A percentile compares a stretch with the other conserved stretches of the same genome.
Evolutionary conservation across 2,888 invertebrate genomes (phyloP).

Genomic region (Limnephilus marmoratus): DNA sequence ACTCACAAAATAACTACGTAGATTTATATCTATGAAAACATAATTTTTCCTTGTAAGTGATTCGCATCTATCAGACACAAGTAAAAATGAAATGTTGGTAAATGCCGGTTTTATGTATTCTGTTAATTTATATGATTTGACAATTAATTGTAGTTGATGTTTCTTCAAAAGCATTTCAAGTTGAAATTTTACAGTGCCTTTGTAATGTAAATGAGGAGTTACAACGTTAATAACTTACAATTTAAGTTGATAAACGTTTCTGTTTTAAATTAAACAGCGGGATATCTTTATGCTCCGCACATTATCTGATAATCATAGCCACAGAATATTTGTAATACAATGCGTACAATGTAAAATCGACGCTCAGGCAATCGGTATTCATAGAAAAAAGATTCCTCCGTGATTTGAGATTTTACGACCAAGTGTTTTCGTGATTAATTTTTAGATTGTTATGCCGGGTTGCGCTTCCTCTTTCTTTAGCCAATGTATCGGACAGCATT

Average conservation of each 20-base stretch:
- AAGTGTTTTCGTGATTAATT: too few relatives aligned
- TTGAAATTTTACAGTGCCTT: neutral
- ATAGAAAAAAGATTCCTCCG: neutral
- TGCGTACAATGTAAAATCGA: neutral
- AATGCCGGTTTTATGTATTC: neutral
- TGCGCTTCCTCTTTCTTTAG: too few relatives aligned
- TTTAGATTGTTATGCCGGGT: too few relatives aligned
- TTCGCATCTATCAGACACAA: neutral
- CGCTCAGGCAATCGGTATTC: neutral
- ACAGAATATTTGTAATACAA: neutral
- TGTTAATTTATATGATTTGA: neutral
- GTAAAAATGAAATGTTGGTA: neutral
- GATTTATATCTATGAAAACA: neutral
- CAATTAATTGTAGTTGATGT: neutral
- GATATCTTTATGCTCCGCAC: neutral
- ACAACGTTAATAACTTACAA: neutral
- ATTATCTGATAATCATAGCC: neutral
- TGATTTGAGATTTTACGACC: neutral
- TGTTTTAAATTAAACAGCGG: constrained; percentile 2
- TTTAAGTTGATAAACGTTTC: neutral
- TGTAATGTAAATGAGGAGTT: neutral
- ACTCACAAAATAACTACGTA: neutral
- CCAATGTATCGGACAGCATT: too few relatives aligned
- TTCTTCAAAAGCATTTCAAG: neutral
- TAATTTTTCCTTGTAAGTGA: neutral